Percentiles rank a stretch among this genome's conserved stretches.
These are phyloP conservation scores for Corvus hawaiiensis DNA, from an alignment of 2,113 vertebrate species.

Conservation along the genomic window DNA sequence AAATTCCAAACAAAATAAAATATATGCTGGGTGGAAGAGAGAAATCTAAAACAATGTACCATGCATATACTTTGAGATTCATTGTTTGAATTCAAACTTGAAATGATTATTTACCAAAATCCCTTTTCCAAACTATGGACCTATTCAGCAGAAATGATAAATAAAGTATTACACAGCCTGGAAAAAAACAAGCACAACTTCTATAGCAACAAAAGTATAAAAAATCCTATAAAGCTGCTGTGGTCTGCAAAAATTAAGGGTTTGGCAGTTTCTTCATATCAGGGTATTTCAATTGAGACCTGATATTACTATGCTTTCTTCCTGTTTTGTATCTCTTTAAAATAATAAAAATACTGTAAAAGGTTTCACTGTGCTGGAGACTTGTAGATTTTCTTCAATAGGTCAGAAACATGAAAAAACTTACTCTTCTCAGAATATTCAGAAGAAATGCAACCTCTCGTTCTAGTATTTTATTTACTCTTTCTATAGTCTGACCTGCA, in stretches of 20 bases:
- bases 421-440: background rate
- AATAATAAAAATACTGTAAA: background rate
- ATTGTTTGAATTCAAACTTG: constrained; percentile 58
- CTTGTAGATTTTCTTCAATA: background rate
- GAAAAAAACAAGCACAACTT: background rate
- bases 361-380: background rate
- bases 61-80: constrained; percentile 50
- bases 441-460: background rate
- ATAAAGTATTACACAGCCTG: background rate
- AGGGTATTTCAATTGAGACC: background rate
- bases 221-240: background rate
- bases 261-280: background rate
- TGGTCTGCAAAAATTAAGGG: background rate
- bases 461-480: background rate
- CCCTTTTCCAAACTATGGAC: constrained; percentile 22
- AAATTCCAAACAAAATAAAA: background rate
- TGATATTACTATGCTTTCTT: background rate
- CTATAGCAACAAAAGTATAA: background rate
- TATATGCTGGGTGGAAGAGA: background rate
- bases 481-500: background rate
- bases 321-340: background rate
- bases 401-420: background rate
- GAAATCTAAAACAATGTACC: constrained; percentile 8
- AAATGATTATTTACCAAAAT: constrained; percentile 31
- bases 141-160: constrained; percentile 73